phyloP scores from a whole-genome alignment of 64 coral and sea anemone genomes.

The Exaiptasia diaphana region DNA sequence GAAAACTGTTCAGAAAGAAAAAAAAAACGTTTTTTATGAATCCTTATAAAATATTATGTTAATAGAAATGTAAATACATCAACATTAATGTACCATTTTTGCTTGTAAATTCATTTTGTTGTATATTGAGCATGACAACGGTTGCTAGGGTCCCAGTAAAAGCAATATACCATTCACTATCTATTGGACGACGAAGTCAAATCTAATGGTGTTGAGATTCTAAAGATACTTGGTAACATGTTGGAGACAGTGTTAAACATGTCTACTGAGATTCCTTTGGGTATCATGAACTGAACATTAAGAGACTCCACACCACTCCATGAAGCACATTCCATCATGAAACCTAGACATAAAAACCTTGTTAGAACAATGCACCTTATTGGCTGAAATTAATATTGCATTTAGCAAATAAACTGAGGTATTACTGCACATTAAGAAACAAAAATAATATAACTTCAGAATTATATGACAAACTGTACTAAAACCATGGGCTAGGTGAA shows the following conservation, averaged over 20 bases:
- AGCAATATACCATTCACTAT: neutral
- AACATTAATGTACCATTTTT: too few species aligned
- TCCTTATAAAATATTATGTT: too few species aligned
- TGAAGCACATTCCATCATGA: conserved; percentile 93
- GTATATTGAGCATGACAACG: too few species aligned
- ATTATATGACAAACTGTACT: too few species aligned
- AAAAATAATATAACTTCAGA: too few species aligned
- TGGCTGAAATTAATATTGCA: neutral
- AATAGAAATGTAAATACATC: too few species aligned
- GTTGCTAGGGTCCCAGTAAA: too few species aligned
- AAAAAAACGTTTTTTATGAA: too few species aligned
- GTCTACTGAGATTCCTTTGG: conserved; percentile 93
- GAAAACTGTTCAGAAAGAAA: too few species aligned
- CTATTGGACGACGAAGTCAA: conserved; percentile 48
- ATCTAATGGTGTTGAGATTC: conserved; percentile 82
- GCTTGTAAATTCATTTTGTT: too few species aligned
- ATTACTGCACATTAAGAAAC: neutral
- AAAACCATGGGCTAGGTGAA: too few species aligned
- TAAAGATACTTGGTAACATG: conserved; percentile 82
- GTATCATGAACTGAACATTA: conserved; percentile 93
- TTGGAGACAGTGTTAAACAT: conserved; percentile 85
- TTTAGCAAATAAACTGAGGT: neutral
- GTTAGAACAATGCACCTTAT: neutral
- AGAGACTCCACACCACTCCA: conserved; percentile 94
- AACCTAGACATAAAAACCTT: conserved; percentile 52